Evolutionary conservation across 1,140 invertebrate genomes (phyloP).

Genomic region (Metopolophium dirhodum): DNA sequence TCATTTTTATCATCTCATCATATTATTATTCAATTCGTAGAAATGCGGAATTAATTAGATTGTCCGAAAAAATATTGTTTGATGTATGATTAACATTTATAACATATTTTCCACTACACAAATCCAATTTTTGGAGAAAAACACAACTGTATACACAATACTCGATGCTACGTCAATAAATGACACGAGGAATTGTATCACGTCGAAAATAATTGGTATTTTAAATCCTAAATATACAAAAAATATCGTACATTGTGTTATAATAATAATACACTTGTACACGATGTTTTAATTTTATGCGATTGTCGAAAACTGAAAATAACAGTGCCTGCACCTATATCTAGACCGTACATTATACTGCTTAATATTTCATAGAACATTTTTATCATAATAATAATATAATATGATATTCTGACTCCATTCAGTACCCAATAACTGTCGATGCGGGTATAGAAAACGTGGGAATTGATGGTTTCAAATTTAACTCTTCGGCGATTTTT

Average conservation of each 20-base stretch:
- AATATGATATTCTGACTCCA: neutral
- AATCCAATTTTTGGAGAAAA: neutral
- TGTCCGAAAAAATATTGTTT: neutral
- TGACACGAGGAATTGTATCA: too few relatives aligned
- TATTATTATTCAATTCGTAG: neutral
- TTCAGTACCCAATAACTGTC: neutral
- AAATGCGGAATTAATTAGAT: neutral
- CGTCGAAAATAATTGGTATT: too few relatives aligned
- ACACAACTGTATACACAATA: neutral
- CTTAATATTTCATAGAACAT: neutral
- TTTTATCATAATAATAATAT: neutral
- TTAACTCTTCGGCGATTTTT: neutral
- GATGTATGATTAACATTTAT: too few relatives aligned
- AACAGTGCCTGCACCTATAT: too few relatives aligned
- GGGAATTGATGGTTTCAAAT: neutral
- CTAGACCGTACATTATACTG: neutral
- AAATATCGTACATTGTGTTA: too few relatives aligned
- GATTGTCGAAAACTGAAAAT: too few relatives aligned
- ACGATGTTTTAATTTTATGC: too few relatives aligned
- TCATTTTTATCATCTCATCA: too few relatives aligned
- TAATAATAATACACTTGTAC: too few relatives aligned
- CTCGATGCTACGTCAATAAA: too few relatives aligned
- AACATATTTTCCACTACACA: neutral
- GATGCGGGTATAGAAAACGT: neutral
- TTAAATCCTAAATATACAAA: too few relatives aligned